Percentiles rank a stretch among this genome's conserved stretches.
These are phyloP conservation scores for Cylas formicarius DNA, from an alignment of 1,140 invertebrate genomes.

Conservation along the genomic window DNA sequence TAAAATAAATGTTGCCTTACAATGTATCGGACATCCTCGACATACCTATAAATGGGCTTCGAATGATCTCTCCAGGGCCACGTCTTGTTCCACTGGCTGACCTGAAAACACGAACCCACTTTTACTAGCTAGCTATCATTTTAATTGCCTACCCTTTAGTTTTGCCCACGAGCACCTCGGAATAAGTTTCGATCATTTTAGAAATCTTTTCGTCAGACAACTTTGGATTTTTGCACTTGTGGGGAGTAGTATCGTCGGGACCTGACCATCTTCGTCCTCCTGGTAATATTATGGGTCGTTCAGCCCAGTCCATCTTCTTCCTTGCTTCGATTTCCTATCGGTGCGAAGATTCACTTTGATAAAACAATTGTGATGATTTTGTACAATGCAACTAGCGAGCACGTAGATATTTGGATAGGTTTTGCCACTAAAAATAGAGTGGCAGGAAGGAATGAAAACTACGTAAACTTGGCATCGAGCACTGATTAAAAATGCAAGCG, in stretches of 20 bases:
- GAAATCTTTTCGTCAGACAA: slow-evolving; percentile 72
- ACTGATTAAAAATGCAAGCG: too few relatives aligned
- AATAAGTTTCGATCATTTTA: slow-evolving; percentile 63
- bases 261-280: slow-evolving; percentile 66
- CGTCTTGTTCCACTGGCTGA: slow-evolving; percentile 45
- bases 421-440: too few relatives aligned
- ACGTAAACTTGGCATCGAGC: too few relatives aligned
- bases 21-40: too few relatives aligned
- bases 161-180: slow-evolving; percentile 68
- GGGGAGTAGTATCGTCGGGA: slow-evolving; percentile 56
- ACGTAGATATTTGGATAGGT: too few relatives aligned
- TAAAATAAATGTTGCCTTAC: too few relatives aligned
- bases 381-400: background rate
- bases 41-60: slow-evolving; percentile 47
- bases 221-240: slow-evolving; percentile 24
- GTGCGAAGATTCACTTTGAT: too few relatives aligned
- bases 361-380: background rate
- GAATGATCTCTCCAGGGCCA: slow-evolving; percentile 48
- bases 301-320: slow-evolving; percentile 18
- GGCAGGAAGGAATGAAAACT: too few relatives aligned
- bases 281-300: slow-evolving; percentile 54
- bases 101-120: slow-evolving; percentile 42
- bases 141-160: slow-evolving; percentile 57
- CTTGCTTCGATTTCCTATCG: slow-evolving; percentile 15
- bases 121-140: slow-evolving; percentile 33